These are phyloP conservation scores for Atrichornis clamosus DNA, from an alignment of 2,113 vertebrate genomes.

Conservation along the genomic window DNA sequence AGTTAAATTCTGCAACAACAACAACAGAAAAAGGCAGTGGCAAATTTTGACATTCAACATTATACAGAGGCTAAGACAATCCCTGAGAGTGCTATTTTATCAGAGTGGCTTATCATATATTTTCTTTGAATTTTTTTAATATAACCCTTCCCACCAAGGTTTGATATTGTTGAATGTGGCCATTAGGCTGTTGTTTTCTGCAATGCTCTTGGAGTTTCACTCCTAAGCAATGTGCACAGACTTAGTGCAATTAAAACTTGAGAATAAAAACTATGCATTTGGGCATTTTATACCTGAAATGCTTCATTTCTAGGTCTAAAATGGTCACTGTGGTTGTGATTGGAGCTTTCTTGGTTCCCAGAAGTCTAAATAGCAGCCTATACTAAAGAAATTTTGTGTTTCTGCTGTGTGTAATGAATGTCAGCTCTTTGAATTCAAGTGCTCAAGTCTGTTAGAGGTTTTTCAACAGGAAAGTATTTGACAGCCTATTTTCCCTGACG, in stretches of 20 bases:
- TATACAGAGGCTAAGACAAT: not conserved
- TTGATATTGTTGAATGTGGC: not conserved
- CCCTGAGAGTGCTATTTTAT: not conserved
- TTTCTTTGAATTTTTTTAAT: not conserved
- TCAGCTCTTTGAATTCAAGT: not conserved
- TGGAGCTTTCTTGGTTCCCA: not conserved
- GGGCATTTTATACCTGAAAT: not conserved
- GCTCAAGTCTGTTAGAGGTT: not conserved
- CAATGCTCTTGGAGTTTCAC: not conserved
- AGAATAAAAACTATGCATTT: not conserved
- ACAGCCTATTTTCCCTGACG: not conserved
- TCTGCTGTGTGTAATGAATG: not conserved
- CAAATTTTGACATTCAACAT: not conserved
- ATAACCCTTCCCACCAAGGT: accelerated
- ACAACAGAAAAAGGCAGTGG: not conserved
- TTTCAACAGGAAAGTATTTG: not conserved
- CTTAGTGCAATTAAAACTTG: not conserved
- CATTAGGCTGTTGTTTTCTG: not conserved
- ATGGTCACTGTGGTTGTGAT: not conserved
- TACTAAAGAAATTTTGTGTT: not conserved
- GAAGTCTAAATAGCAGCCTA: not conserved
- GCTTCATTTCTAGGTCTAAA: not conserved
- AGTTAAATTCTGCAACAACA: accelerated
- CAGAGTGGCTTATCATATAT: not conserved
- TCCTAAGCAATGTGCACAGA: not conserved